These are phyloP conservation scores for Drosophila aff. DNA, from an alignment of 1,140 invertebrate genomes.

Conservation along the genomic window DNA sequence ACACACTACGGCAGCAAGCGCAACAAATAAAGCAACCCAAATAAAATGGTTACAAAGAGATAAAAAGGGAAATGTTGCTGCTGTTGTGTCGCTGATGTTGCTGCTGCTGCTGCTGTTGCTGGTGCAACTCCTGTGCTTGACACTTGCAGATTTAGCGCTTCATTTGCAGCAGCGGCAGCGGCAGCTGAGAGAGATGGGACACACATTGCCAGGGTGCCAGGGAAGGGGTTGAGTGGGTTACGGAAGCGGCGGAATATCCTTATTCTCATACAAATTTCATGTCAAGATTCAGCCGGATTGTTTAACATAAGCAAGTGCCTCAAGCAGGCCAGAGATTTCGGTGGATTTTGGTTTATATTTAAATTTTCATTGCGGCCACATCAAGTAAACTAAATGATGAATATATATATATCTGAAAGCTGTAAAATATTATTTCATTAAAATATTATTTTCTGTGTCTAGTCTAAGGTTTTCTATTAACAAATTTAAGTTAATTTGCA, in stretches of 20 bases:
- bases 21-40: constrained; percentile 35
- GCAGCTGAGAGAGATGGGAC: constrained; percentile 33
- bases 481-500: background rate
- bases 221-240: background rate
- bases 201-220: background rate
- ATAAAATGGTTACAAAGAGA: constrained; percentile 51
- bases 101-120: constrained; percentile 9
- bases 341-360: constrained; percentile 39
- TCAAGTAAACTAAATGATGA: background rate
- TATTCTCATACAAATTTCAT: constrained; percentile 49
- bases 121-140: constrained; percentile 64
- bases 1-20: constrained; percentile 32
- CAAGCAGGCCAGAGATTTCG: constrained; percentile 22
- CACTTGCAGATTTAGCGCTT: constrained; percentile 75
- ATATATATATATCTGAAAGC: too few relatives aligned
- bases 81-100: constrained; percentile 21
- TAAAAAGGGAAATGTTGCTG: constrained; percentile 33
- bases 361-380: constrained; percentile 16
- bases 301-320: constrained; percentile 53
- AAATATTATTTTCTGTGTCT: too few relatives aligned
- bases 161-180: constrained; percentile 63
- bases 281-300: constrained; percentile 50
- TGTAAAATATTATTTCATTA: too few relatives aligned
- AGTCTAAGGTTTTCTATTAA: background rate
- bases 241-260: constrained; percentile 3